Conservation (phyloP, 2,888 invertebrate species). For the Salticus scenicus region DNA sequence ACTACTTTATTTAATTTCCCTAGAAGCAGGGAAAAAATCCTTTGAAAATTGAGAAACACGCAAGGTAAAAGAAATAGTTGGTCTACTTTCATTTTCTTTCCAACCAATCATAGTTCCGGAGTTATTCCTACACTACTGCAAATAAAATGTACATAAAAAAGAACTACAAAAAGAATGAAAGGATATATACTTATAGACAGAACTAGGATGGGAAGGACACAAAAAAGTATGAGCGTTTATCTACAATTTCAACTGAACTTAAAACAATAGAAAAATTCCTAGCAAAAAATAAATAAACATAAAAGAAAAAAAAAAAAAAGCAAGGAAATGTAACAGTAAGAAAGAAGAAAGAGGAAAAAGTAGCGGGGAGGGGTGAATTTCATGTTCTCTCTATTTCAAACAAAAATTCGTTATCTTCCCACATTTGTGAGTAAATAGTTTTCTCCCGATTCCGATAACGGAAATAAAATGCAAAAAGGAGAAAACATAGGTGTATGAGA, state of each 20-base stretch:
- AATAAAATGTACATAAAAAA: neutral
- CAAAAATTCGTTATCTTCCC: constrained; percentile 69
- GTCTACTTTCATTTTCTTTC: constrained; percentile 38
- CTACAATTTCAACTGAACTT: constrained; percentile 57
- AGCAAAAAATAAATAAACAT: neutral
- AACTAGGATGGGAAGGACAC: constrained; percentile 20
- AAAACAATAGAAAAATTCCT: constrained; percentile 56
- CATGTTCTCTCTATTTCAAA: constrained; percentile 22
- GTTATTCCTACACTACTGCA: neutral
- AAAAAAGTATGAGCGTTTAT: constrained; percentile 61
- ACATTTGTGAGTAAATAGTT: constrained; percentile 70
- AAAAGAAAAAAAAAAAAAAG: constrained; percentile 17
- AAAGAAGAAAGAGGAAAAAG: constrained; percentile 11
- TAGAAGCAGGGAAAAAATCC: neutral
- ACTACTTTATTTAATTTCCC: neutral
- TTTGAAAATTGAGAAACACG: constrained; percentile 5
- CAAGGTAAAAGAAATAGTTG: neutral
- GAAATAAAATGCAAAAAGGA: constrained; percentile 57
- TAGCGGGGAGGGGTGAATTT: neutral
- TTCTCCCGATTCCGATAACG: constrained; percentile 58
- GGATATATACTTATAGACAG: constrained; percentile 36
- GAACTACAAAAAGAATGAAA: constrained; percentile 21
- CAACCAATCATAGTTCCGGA: constrained; percentile 41
- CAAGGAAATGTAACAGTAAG: constrained; percentile 8
- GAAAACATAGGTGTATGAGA: constrained; percentile 12